phyloP scores from a whole-genome alignment of 2,797 vertebrate species.

The Enteromius fasciolatus region DNA sequence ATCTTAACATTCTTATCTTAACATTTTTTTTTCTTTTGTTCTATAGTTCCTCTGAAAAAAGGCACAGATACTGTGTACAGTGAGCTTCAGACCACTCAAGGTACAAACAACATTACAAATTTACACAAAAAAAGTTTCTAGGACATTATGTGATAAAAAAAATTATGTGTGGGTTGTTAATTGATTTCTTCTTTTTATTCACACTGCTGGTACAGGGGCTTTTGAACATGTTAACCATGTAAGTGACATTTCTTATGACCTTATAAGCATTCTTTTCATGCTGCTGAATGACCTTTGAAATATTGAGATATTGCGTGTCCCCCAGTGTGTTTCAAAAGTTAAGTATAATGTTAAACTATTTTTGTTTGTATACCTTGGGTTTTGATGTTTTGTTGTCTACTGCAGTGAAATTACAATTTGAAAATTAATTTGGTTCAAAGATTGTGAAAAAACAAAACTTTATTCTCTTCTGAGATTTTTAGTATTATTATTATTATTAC shows the following conservation, averaged over 20 bases:
- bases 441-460: not conserved
- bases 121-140: not conserved
- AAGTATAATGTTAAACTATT: not conserved
- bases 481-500: not conserved
- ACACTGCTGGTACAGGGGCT: conserved; percentile 35
- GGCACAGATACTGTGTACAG: conserved; percentile 93
- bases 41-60: conserved; percentile 84
- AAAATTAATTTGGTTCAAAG: not conserved
- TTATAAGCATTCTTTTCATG: not conserved
- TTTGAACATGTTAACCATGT: conserved; percentile 28
- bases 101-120: conserved; percentile 64
- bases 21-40: conserved; percentile 58
- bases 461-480: not conserved
- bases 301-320: not conserved
- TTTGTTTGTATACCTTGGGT: not conserved
- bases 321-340: not conserved
- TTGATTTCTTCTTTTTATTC: not conserved
- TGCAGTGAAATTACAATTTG: not conserved
- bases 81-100: conserved; percentile 87
- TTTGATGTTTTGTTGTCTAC: not conserved
- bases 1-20: no score
- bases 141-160: not conserved
- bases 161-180: not conserved
- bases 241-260: conserved; percentile 11
- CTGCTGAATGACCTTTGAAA: not conserved